Conservation (phyloP, 2,888 invertebrate genomes). For the Quadriops clusia region DNA sequence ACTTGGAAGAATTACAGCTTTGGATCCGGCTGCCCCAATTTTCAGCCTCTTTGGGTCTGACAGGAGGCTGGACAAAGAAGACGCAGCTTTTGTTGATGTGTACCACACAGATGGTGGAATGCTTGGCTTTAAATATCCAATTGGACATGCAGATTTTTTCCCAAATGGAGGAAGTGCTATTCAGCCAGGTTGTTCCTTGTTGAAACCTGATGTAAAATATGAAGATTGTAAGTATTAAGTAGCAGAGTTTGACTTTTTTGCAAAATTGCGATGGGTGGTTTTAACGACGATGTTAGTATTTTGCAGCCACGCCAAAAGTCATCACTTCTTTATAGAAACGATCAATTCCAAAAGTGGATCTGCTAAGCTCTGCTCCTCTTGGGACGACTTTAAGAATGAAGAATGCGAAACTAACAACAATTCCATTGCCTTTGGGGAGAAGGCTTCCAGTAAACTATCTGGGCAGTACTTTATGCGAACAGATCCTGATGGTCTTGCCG, state of each 20-base stretch:
- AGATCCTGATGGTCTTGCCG: too few relatives aligned
- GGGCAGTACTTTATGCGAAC: too few relatives aligned
- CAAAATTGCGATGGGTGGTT: neutral
- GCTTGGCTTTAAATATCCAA: slow-evolving; percentile 26
- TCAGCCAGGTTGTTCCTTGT: slow-evolving; percentile 41
- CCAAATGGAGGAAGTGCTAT: slow-evolving; percentile 42
- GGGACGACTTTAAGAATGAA: slow-evolving; percentile 10
- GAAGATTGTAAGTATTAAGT: slow-evolving; percentile 21
- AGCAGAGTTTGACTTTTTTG: slow-evolving; percentile 3
- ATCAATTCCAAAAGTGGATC: slow-evolving; percentile 7
- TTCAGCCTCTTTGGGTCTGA: slow-evolving; percentile 34
- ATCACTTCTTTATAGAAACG: slow-evolving; percentile 8
- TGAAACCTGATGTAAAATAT: slow-evolving; percentile 17
- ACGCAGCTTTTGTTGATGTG: slow-evolving; percentile 47
- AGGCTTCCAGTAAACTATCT: too few relatives aligned
- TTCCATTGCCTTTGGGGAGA: slow-evolving; percentile 7
- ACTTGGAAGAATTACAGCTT: slow-evolving; percentile 37
- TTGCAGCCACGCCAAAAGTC: neutral
- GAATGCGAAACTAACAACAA: slow-evolving; percentile 3
- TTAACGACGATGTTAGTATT: neutral
- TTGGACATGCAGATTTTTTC: slow-evolving; percentile 47
- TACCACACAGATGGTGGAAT: slow-evolving; percentile 49
- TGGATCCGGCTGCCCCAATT: slow-evolving; percentile 43
- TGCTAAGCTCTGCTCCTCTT: slow-evolving; percentile 7
- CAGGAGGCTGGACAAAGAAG: slow-evolving; percentile 41